Evolutionary conservation across 2,113 vertebrate species (phyloP).

Genomic region (Atractosteus spatula): DNA sequence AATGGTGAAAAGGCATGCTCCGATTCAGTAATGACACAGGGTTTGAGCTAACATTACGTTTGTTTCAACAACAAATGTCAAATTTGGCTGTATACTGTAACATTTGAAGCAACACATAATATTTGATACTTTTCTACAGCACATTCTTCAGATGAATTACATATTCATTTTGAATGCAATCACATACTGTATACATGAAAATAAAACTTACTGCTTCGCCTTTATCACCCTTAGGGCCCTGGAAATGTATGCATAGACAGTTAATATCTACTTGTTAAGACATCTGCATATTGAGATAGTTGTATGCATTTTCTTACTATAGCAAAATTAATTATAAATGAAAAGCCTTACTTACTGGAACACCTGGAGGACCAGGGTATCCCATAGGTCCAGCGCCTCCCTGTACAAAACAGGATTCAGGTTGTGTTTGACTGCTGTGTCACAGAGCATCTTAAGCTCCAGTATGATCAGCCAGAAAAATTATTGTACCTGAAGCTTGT

Average conservation of each 20-base stretch:
- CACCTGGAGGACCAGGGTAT: constrained; percentile 83
- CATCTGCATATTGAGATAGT: no score
- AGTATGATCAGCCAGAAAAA: not conserved
- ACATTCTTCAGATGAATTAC: no score
- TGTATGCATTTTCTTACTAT: no score
- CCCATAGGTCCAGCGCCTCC: constrained; percentile 71
- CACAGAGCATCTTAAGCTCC: constrained; percentile 10
- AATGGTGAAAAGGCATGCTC: constrained; percentile 38
- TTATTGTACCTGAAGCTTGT: constrained; percentile 90
- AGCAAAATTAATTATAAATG: constrained; percentile 12
- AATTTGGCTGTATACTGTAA: no score
- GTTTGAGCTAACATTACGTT: no score
- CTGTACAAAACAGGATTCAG: constrained; percentile 56
- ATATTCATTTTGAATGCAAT: no score
- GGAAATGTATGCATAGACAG: constrained; percentile 39
- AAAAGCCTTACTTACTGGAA: constrained; percentile 70
- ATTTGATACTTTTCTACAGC: no score
- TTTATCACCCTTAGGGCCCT: constrained; percentile 93
- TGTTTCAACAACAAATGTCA: no score
- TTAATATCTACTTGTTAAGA: not conserved
- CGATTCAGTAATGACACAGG: constrained; percentile 32
- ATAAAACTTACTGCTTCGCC: constrained; percentile 76
- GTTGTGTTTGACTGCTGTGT: no score
- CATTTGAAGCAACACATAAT: no score
- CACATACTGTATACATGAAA: not conserved